These are phyloP conservation scores for Globia sparganii DNA, from an alignment of 2,888 invertebrate genomes.

Conservation along the genomic window DNA sequence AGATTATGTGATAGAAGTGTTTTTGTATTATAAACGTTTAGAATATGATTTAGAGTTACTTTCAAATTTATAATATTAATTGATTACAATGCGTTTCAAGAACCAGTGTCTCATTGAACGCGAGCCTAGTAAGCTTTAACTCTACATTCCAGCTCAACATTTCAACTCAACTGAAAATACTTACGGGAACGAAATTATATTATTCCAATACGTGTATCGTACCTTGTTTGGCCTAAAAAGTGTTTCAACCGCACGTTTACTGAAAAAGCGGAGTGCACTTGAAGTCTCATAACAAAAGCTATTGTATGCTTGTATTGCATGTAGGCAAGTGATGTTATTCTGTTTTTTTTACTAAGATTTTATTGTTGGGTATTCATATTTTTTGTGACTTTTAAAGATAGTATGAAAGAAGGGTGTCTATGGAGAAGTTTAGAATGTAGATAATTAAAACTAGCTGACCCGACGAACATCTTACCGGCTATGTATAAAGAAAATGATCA, in stretches of 20 bases:
- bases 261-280: slow-evolving; percentile 58
- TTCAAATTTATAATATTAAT: too few relatives aligned
- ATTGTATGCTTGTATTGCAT: too few relatives aligned
- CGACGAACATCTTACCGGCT: too few relatives aligned
- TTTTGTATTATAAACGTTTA: neutral
- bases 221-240: slow-evolving; percentile 33
- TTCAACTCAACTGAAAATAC: neutral
- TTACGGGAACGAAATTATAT: neutral
- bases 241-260: slow-evolving; percentile 44
- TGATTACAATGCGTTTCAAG: neutral
- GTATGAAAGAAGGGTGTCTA: neutral
- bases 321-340: slow-evolving; percentile 17
- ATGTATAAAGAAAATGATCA: too few relatives aligned
- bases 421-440: neutral
- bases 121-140: neutral
- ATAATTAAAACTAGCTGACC: too few relatives aligned
- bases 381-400: neutral
- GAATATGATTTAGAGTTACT: neutral
- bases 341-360: slow-evolving; percentile 26
- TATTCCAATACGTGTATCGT: slow-evolving; percentile 4
- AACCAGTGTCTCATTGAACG: neutral
- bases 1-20: neutral
- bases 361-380: slow-evolving; percentile 17
- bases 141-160: neutral
- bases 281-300: slow-evolving; percentile 48